Base-by-base conservation (phyloP, 2,113 vertebrate species). In the Danio rerio region DNA sequence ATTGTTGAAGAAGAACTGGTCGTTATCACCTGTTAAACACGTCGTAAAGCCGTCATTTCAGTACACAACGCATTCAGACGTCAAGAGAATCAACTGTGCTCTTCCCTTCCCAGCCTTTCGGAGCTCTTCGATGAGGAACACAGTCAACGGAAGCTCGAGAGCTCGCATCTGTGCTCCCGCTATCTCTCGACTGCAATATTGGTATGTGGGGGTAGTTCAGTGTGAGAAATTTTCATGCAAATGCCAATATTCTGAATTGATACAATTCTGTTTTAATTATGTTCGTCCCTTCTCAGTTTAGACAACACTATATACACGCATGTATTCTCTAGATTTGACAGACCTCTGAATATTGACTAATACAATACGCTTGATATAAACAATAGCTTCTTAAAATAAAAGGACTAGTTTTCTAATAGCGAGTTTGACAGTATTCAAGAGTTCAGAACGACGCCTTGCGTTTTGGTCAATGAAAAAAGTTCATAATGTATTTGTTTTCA, bases 141-240 rank as follows among this genome's bases (percentile, higher is more conserved):
- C 50, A 68, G 10, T 78, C 52, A 45, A 69, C 69, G 74, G 66
- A 81, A 84, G 79, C 66, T 52, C 79, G 53, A 5, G 40, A 78
- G 85, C 82, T 68, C 71, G 62, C 13, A 15, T 43, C 66, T 55
- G 73, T 13, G 72, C 53, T 45, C 78, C 59, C 49, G 72, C 72
- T 62, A 55, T 81, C 58, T 62, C 13, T 20, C 18, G 10, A 9
- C 72, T 52, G 65, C 16, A 21, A 49, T 47, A 3, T 52, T 10
- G n/a, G 59, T 31, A 16, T 6, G 59, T 21, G 20, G 2, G 66
- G 15, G 16, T 9, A 40, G 11, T 21, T 7, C 18, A 50, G 4
- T 20, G 40, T 20, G 50, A 11, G 20, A 5, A 7, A n/a, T 50
- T 11, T 52, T 63, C 15, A 42, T 31, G 49, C n/a, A 59, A 21